Evolutionary conservation across 1,140 invertebrate species (phyloP).

Genomic region (Drosophila pseudoananassae): DNA sequence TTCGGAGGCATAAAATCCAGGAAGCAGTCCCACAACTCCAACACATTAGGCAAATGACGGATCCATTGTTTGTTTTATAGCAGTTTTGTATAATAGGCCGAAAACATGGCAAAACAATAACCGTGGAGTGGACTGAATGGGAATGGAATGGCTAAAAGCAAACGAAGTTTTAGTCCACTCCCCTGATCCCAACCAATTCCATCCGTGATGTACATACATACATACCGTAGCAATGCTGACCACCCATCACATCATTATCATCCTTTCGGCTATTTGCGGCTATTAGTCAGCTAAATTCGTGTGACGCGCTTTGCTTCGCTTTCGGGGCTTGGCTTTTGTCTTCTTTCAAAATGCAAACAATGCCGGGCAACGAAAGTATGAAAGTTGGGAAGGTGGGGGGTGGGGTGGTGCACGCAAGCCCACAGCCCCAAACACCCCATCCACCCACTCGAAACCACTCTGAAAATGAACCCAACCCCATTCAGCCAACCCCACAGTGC

Average conservation of each 20-base stretch:
- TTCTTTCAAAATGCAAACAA: slow-evolving; percentile 78
- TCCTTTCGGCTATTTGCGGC: slow-evolving; percentile 49
- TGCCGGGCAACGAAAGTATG: slow-evolving; percentile 57
- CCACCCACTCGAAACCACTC: slow-evolving; percentile 7
- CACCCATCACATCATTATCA: slow-evolving; percentile 52
- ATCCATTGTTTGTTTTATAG: slow-evolving; percentile 58
- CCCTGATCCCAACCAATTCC: not conserved
- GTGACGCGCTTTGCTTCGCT: slow-evolving; percentile 64
- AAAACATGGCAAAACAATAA: slow-evolving; percentile 76
- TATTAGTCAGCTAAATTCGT: slow-evolving; percentile 75
- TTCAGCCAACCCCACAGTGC: slow-evolving; percentile 41
- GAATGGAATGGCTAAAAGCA: slow-evolving; percentile 69
- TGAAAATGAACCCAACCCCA: slow-evolving; percentile 15
- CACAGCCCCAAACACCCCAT: slow-evolving; percentile 15
- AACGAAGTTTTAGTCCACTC: slow-evolving; percentile 64
- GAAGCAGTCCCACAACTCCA: slow-evolving; percentile 4
- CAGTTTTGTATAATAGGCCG: slow-evolving; percentile 64
- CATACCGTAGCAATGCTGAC: slow-evolving; percentile 8
- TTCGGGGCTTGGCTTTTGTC: slow-evolving; percentile 79
- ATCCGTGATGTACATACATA: not conserved
- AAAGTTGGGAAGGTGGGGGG: slow-evolving; percentile 2
- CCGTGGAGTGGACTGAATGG: slow-evolving; percentile 46
- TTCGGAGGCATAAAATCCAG: not conserved
- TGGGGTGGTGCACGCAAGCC: slow-evolving; percentile 39
- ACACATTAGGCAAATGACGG: slow-evolving; percentile 66